Evolutionary conservation across 2,888 invertebrate species (phyloP), one percentile per base, ranked within the genome.

Genomic region (Ormyrus labotus): DNA sequence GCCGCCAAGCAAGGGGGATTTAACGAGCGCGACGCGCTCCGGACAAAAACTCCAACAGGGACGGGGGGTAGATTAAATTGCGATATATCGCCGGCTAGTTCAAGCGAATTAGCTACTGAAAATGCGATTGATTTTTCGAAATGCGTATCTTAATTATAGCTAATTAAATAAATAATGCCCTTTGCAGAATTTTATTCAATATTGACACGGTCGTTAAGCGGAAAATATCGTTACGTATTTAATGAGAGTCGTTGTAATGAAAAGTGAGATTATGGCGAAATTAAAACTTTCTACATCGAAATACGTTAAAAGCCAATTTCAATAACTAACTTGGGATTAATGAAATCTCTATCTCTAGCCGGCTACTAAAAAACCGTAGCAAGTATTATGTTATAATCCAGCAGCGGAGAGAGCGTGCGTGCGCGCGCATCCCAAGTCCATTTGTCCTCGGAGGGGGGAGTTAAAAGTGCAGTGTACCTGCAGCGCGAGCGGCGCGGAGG

Each of bases 381-480:
- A 19, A 19, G 19, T n/a, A n/a, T 13, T 13, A 13, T 13, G 19
- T 19, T 19, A 19, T 19, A 19, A 19, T 57, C 10, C 68, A 5
- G 53, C 53, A 61, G 34, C 13, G 13, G 13, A 19, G 19, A 19
- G 19, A 19, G 47, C 50, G 6, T 19, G 19, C 60, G 1, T 45
- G 10, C 19, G 50, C 11, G 50, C 34, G 58, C 9, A 45, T 45
- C 34, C 47, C 53, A 51, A 53, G 57, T 48, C 9, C 45, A 53
- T 57, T 64, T 71, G 77, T 77, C 78, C 65, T 78, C 68, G 76
- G 47, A 60, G 34, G 50, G 50, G n/a, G 47, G 55, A 77, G 57
- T 72, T 48, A 63, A 70, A 64, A 60, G 65, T 58, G 67, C 65
- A 34, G 13, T 34, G 65, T 72, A 67, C 60, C 61, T 53, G 72